These are phyloP conservation scores for Python bivittatus DNA, from an alignment of 2,113 vertebrate species.

Conservation along the genomic window DNA sequence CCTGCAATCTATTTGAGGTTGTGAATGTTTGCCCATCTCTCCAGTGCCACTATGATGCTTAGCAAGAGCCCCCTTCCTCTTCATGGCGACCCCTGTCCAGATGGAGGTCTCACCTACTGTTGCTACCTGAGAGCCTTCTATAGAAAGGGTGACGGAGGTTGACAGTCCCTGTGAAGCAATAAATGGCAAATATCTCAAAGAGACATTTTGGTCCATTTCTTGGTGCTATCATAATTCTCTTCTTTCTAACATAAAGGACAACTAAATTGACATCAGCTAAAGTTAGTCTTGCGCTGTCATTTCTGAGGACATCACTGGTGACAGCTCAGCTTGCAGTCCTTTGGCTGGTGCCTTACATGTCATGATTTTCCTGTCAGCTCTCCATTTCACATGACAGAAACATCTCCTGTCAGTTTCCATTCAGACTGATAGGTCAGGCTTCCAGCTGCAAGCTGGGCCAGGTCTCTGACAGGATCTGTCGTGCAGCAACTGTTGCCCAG, in stretches of 20 bases:
- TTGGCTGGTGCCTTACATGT: slow-evolving; percentile 64
- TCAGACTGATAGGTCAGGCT: slow-evolving; percentile 73
- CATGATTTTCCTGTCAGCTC: slow-evolving; percentile 70
- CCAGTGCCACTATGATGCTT: not conserved
- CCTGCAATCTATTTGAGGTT: not conserved
- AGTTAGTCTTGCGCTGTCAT: slow-evolving; percentile 66
- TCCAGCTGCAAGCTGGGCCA: slow-evolving; percentile 68
- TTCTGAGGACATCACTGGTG: slow-evolving; percentile 68
- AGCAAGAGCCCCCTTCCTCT: not conserved
- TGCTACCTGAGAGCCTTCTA: not conserved
- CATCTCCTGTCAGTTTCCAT: slow-evolving; percentile 76
- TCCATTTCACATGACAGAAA: slow-evolving; percentile 60
- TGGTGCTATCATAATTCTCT: slow-evolving; percentile 6
- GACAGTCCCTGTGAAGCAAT: not conserved
- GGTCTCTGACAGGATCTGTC: slow-evolving; percentile 71
- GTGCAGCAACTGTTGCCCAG: slow-evolving; percentile 62
- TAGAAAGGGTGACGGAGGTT: not conserved
- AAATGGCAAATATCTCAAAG: not conserved
- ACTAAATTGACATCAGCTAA: slow-evolving; percentile 71
- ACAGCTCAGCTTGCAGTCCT: slow-evolving; percentile 68
- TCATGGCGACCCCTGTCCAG: not conserved
- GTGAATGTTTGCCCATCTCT: not conserved
- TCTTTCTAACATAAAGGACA: slow-evolving; percentile 62
- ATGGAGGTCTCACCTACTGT: not conserved
- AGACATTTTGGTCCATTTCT: too few relatives aligned